These are phyloP conservation scores for Laspeyria flexula DNA, from an alignment of 2,888 invertebrate species.

Conservation along the genomic window DNA sequence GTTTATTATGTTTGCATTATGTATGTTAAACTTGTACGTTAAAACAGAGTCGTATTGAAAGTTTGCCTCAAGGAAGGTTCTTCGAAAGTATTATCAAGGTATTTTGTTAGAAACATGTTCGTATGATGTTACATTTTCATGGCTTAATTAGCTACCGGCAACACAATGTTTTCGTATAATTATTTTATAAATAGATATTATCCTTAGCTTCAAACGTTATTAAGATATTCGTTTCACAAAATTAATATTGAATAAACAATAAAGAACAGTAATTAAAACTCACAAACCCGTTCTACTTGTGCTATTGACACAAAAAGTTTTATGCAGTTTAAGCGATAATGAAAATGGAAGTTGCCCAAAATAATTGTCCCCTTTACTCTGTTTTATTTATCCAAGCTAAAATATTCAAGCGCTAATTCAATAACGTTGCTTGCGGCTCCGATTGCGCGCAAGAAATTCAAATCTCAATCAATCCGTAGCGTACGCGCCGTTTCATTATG, in stretches of 20 bases:
- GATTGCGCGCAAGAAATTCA: constrained; percentile 79
- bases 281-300: constrained; percentile 32
- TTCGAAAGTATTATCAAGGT: constrained; percentile 16
- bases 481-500: constrained; percentile 70
- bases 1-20: too few relatives aligned
- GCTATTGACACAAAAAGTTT: constrained; percentile 59
- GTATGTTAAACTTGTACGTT: too few relatives aligned
- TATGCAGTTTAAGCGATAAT: constrained; percentile 53
- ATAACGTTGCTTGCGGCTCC: constrained; percentile 65
- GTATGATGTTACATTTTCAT: constrained; percentile 21
- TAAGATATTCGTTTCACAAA: constrained; percentile 11
- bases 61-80: constrained; percentile 26
- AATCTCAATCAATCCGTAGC: constrained; percentile 79
- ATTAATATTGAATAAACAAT: constrained; percentile 13
- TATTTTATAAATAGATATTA: background rate
- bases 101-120: constrained; percentile 14
- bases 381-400: constrained; percentile 72
- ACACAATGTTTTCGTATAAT: constrained; percentile 2
- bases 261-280: constrained; percentile 31
- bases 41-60: constrained; percentile 31
- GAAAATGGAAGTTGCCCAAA: constrained; percentile 46
- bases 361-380: constrained; percentile 56
- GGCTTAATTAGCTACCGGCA: constrained; percentile 25
- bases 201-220: background rate
- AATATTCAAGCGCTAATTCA: constrained; percentile 78